Evolutionary conservation across 2,113 vertebrate species (phyloP), one percentile per base, ranked within the genome.

Genomic region (Pomatorhinus ruficollis): DNA sequence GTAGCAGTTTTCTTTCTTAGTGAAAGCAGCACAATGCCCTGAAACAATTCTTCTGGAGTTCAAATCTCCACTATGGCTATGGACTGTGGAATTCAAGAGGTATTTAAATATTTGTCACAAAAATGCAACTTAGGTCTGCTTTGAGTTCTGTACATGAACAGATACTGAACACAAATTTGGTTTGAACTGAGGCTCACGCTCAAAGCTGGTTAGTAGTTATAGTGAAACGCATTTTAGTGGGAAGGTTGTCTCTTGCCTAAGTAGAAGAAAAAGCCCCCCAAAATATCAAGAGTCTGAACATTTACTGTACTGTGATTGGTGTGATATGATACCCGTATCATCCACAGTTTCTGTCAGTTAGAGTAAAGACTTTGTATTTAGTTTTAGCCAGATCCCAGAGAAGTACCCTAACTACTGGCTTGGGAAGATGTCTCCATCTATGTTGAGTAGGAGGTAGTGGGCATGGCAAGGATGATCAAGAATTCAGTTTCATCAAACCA

Each of bases 301-400:
- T 31, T 37, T 64, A 8, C 44, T 37, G 12, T 77, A 20, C 25
- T 72, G 10, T 18, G 4, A 8, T 19, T 74, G 35, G 37, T 64
- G n/a, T 24, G 15, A 35, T 16, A 17, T 35, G n/a, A 59, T 57
- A 19, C 0, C 9, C 2, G 0, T 50, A 47, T 16, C 7, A 42
- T 35, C 27, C 31, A n/a, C 33, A 13, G 30, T 81, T 87, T 66
- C 52, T 83, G 9, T 83, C 8, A 10, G 4, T 31, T 70, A 24
- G 69, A 40, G 72, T 70, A 24, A 72, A 40, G 72, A 31, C 14
- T 66, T n/a, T 20, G 15, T 59, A 20, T 23, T 16, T 70, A 10
- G 39, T 78, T 94, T 81, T 77, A 66, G 39, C 15, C 10, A 45
- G 40, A 65, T 91, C 13, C 23, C 49, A 53, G 37, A 59, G 47